Evolutionary conservation across 2,888 invertebrate genomes (phyloP), one percentile per base, ranked within the genome.

Genomic region (Helleia helle): DNA sequence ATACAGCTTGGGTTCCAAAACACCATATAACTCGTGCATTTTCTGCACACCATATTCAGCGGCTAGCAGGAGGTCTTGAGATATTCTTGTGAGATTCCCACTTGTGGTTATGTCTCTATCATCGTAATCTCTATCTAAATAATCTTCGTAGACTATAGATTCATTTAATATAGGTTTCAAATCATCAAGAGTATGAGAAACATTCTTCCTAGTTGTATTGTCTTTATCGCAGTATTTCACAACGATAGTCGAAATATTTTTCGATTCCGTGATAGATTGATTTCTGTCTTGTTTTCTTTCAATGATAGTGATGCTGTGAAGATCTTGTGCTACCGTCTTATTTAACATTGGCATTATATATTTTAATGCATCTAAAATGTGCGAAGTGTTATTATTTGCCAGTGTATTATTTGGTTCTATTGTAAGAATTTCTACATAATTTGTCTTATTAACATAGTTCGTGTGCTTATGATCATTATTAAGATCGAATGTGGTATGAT

Each of bases 1-100:
- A 66, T 90, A 91, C 11, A 91, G 75, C 49, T 87, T 84, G 0
- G 91, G 91, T 57, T 93, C 92, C 55, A 89, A 84, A 40, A 89
- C 81, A 22, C 86, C 79, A 52, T 89, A 88, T 12, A 92, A 65
- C 42, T 91, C 87, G 49, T 88, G 87, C 87, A 91, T 89, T 47
- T 87, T 88, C 50, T 87, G 80, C 58, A 92, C 76, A 2, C 92
- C 92, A 54, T 87, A 88, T 51, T 89, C 86, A 2, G 89, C 87
- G n/a, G 91, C 91, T 60, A 89, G 88, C 44, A 88, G 67, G n/a
- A 91, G 68, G 50, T 89, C 88, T 45, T 59, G 74, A 40, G 69
- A 70, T 44, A 71, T 71, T 28, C 59, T 66, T 25, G 52, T 22
- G 12, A 22, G 18, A 8, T 34, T 49, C 1, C 72, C 53, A 29